Evolutionary conservation across 2,888 invertebrate genomes (phyloP).

Genomic region (Macrosiphum euphorbiae): DNA sequence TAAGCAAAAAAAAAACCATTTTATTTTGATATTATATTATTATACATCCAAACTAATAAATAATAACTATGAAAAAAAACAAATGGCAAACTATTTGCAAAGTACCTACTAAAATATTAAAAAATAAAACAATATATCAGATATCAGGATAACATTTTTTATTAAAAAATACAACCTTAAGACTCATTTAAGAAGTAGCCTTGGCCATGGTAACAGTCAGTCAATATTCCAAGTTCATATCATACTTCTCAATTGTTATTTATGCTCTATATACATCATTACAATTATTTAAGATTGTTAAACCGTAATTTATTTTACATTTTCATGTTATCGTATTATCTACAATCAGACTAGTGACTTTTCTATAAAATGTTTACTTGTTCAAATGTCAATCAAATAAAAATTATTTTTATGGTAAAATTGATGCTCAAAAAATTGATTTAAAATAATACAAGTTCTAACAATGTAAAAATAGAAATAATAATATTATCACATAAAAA

Average conservation of each 20-base stretch:
- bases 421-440: background rate
- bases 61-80: slow-evolving; percentile 3
- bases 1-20: background rate
- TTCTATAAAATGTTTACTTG: background rate
- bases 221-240: slow-evolving; percentile 22
- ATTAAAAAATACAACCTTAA: slow-evolving; percentile 47
- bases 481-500: slow-evolving; percentile 52
- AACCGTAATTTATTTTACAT: background rate
- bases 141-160: slow-evolving; percentile 31
- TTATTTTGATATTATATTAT: background rate
- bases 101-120: background rate
- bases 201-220: background rate
- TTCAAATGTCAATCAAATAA: background rate
- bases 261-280: background rate
- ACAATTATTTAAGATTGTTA: background rate
- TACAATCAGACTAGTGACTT: background rate
- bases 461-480: slow-evolving; percentile 7
- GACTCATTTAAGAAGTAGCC: background rate
- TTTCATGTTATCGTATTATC: background rate
- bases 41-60: background rate
- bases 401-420: background rate
- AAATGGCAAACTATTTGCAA: background rate
- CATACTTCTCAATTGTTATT: background rate
- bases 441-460: slow-evolving; percentile 19
- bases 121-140: slow-evolving; percentile 30